Evolutionary conservation across 2,797 vertebrate species (phyloP).

Genomic region (Acridotheres tristis): DNA sequence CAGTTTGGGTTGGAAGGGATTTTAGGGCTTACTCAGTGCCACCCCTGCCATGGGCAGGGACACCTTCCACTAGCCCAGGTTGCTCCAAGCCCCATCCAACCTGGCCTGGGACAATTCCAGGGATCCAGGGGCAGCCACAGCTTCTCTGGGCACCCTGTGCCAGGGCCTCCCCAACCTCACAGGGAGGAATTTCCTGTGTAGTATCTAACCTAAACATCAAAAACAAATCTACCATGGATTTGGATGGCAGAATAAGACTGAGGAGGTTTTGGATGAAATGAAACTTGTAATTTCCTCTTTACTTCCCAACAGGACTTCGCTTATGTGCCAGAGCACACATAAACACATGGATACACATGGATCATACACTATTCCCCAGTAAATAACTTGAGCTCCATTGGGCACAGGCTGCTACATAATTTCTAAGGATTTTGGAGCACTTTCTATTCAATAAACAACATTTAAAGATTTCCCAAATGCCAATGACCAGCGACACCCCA

Average conservation of each 20-base stretch:
- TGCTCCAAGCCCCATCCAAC: fast-evolving
- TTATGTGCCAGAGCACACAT: too few relatives aligned
- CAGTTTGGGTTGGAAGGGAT: not conserved
- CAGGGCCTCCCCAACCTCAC: fast-evolving
- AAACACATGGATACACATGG: fast-evolving
- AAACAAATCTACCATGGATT: not conserved
- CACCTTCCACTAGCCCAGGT: fast-evolving
- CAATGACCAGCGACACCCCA: not conserved
- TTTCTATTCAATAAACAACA: not conserved
- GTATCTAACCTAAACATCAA: not conserved
- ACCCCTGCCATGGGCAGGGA: not conserved
- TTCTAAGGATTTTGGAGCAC: not conserved
- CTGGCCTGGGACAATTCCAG: not conserved
- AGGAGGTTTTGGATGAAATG: not conserved
- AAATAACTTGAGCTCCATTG: not conserved
- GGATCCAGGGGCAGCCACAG: not conserved
- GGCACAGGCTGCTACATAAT: not conserved
- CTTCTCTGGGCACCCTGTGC: not conserved
- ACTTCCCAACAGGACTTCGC: not conserved
- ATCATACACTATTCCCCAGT: not conserved
- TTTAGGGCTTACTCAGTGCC: fast-evolving
- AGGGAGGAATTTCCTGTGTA: fast-evolving
- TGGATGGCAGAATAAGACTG: not conserved
- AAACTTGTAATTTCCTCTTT: not conserved
- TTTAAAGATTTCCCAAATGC: not conserved